Evolutionary conservation across 2,797 vertebrate species (phyloP).

Genomic region (Lates japonicus): DNA sequence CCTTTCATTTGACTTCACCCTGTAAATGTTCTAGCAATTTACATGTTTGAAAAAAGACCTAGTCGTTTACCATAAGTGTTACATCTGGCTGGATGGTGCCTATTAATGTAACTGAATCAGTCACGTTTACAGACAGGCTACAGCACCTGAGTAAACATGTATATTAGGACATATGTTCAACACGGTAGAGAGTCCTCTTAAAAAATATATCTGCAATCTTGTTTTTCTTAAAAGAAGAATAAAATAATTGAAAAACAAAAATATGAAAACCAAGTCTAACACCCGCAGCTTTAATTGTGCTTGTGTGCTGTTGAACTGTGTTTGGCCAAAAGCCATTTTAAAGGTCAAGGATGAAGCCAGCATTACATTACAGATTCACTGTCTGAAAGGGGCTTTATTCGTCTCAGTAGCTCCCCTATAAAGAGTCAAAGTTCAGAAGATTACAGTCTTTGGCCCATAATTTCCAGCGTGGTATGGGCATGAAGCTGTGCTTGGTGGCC

Average conservation of each 20-base stretch:
- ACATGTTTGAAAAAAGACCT: slow-evolving; percentile 26
- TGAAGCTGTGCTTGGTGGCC: slow-evolving; percentile 70
- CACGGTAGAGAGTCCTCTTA: not conserved
- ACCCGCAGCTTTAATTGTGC: not conserved
- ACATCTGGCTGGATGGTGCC: not conserved
- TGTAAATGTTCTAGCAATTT: slow-evolving; percentile 46
- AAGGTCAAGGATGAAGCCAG: not conserved
- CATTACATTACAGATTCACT: no score
- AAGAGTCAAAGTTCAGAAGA: not conserved
- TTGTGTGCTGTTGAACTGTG: no score
- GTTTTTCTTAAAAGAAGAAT: not conserved
- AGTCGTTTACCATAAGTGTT: slow-evolving; percentile 12
- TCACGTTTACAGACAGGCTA: not conserved
- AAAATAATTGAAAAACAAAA: not conserved
- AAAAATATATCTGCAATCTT: not conserved
- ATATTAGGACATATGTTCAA: not conserved
- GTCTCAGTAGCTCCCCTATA: not conserved
- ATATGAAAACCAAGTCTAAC: not conserved
- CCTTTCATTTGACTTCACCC: slow-evolving; percentile 24
- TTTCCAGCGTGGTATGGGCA: not conserved
- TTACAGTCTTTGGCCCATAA: no score
- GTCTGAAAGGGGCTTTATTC: no score
- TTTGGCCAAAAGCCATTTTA: not conserved
- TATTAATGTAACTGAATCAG: not conserved
- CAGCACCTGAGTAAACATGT: not conserved